Base-by-base conservation (phyloP, 1,140 invertebrate species). In the Lordiphosa clarofinis region DNA sequence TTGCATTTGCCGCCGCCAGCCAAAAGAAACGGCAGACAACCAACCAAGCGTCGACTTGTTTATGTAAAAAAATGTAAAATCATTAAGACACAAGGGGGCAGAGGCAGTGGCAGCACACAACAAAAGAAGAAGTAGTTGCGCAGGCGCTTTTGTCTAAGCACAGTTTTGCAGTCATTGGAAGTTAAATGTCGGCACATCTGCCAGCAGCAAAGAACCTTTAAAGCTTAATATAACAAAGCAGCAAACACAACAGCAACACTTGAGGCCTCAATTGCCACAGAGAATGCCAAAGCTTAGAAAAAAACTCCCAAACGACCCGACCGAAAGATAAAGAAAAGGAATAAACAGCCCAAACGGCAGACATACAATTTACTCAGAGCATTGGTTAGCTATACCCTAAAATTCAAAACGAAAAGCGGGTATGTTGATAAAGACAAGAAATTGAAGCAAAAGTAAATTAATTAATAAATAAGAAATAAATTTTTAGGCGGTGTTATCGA, bases 1-100 rank as follows among this genome's bases (percentile, higher is more conserved):
- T 60, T 75, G 66, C 73, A 66, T 70, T 67, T 60, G 66, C 62
- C 50, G 73, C 72, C 64, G 70, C 54, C 55, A 57, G 66, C 56
- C 55, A 50, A 62, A 56, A 56, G 36, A 44, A 47, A 58, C 47
- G 44, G 21, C 10, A 52, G 28, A 54, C 44, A 70, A 59, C 50
- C n/a, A 69, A 49, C 54, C 57, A 24, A 24, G 21, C 13, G 15
- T 42, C 54, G n/a, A 36, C 46, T 69, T 68, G 48, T 69, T 69
- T 68, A 47, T 68, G 56, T 58, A 48, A 53, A 63, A 49, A 75
- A 56, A 50, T 57, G 47, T 56, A 66, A 75, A 65, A 66, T 65
- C 64, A 68, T 69, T 64, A 69, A 56, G 50, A 33, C 35, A 35
- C 39, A 53, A 46, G 11, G 28, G 15, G 31, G 31, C 28, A 35